Percentiles rank a stretch among this genome's conserved stretches.
Evolutionary conservation across 2,888 invertebrate species (phyloP).

Genomic region (Neuroscelio doddi): DNA sequence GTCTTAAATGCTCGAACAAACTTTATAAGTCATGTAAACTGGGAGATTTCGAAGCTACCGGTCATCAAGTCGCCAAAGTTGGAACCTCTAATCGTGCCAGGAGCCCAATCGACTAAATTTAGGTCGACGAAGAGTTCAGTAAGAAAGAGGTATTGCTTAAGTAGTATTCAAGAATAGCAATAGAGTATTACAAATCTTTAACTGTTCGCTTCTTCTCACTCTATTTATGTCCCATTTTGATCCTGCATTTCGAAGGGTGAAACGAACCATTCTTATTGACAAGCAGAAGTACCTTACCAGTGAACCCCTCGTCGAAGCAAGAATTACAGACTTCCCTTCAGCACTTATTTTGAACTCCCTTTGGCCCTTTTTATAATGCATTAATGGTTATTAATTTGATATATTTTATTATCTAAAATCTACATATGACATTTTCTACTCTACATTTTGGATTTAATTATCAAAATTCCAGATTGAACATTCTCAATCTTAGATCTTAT

Average conservation of each 20-base stretch:
- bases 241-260: conserved; percentile 20
- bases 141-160: conserved; percentile 36
- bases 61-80: conserved; percentile 46
- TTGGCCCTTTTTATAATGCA: no score
- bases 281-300: conserved; percentile 35
- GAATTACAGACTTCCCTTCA: conserved; percentile 13
- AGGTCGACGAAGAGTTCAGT: conserved; percentile 8
- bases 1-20: conserved; percentile 27
- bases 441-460: no score
- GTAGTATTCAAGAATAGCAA: conserved; percentile 55
- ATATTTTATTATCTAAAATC: no score
- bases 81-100: conserved; percentile 48
- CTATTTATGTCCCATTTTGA: conserved; percentile 22
- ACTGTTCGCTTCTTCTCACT: conserved; percentile 48
- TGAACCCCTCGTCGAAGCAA: conserved; percentile 35
- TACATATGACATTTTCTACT: no score
- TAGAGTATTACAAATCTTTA: conserved; percentile 62
- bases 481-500: no score
- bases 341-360: background rate
- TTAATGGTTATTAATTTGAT: no score
- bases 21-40: conserved; percentile 26
- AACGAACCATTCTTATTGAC: conserved; percentile 46
- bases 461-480: no score
- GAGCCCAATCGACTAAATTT: conserved; percentile 51
- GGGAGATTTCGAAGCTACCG: conserved; percentile 29